Evolutionary conservation across 2,797 vertebrate genomes (phyloP).

Genomic region (Falco concolor): DNA sequence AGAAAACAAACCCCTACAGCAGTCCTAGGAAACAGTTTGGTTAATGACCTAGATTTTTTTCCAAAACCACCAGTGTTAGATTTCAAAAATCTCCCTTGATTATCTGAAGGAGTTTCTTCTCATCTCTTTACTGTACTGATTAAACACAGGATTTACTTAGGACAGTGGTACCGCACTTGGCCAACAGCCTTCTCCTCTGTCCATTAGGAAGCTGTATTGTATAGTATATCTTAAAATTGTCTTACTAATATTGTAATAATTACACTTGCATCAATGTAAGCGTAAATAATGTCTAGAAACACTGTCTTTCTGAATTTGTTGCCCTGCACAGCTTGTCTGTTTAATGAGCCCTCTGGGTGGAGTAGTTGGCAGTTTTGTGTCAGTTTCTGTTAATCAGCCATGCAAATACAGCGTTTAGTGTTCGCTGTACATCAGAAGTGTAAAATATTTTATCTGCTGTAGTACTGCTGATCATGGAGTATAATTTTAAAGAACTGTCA

Average conservation of each 20-base stretch:
- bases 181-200: not conserved
- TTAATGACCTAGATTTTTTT: not conserved
- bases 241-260: not conserved
- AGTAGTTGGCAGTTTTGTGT: not conserved
- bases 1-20: conserved; percentile 6
- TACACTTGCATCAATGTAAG: not conserved
- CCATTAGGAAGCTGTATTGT: not conserved
- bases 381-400: not conserved
- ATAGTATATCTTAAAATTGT: not conserved
- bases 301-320: not conserved
- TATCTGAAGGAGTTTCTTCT: not conserved
- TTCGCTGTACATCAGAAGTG: not conserved
- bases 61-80: not conserved
- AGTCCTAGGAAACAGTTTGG: not conserved
- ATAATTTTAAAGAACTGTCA: not conserved
- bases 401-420: not conserved
- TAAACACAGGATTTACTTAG: not conserved
- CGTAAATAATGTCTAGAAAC: not conserved
- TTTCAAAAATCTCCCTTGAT: not conserved
- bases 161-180: not conserved
- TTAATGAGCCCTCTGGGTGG: not conserved
- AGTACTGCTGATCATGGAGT: not conserved
- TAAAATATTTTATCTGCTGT: not conserved
- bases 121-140: not conserved
- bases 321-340: not conserved